These are phyloP conservation scores for Odontocolon sp. DNA, from an alignment of 2,888 invertebrate species.

Conservation along the genomic window DNA sequence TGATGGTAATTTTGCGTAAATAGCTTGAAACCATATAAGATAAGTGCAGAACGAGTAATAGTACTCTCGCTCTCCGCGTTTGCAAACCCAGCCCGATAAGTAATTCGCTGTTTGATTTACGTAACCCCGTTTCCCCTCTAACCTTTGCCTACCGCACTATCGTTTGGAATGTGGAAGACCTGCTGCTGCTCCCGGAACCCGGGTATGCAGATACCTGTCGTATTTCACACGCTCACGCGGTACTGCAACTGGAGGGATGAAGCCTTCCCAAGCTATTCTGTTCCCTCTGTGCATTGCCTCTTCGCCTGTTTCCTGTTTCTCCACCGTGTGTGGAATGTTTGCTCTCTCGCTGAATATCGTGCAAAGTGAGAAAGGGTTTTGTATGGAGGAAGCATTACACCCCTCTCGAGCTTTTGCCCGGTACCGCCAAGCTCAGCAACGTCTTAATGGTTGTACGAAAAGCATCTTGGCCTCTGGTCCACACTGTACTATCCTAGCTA, in stretches of 20 bases:
- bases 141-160: neutral
- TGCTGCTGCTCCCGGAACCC: neutral
- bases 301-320: slow-evolving; percentile 11
- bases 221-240: slow-evolving; percentile 51
- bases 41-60: no score
- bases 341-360: slow-evolving; percentile 14
- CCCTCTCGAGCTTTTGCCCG: slow-evolving; percentile 7
- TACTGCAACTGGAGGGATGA: slow-evolving; percentile 15
- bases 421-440: slow-evolving; percentile 27
- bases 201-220: slow-evolving; percentile 55
- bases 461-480: slow-evolving; percentile 58
- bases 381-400: slow-evolving; percentile 20
- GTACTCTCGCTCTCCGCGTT: no score
- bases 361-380: slow-evolving; percentile 2
- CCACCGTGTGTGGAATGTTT: slow-evolving; percentile 57
- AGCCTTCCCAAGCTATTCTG: slow-evolving; percentile 40
- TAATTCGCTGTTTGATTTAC: slow-evolving; percentile 64
- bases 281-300: slow-evolving; percentile 28
- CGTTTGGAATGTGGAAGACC: slow-evolving; percentile 32
- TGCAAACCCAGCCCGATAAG: slow-evolving; percentile 46
- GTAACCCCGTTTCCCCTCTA: slow-evolving; percentile 59
- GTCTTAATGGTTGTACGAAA: slow-evolving; percentile 66
- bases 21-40: no score
- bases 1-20: no score
- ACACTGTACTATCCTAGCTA: neutral